Evolutionary conservation across 1,140 invertebrate species (phyloP).

Genomic region (Mycetomoellerius zeteki): DNA sequence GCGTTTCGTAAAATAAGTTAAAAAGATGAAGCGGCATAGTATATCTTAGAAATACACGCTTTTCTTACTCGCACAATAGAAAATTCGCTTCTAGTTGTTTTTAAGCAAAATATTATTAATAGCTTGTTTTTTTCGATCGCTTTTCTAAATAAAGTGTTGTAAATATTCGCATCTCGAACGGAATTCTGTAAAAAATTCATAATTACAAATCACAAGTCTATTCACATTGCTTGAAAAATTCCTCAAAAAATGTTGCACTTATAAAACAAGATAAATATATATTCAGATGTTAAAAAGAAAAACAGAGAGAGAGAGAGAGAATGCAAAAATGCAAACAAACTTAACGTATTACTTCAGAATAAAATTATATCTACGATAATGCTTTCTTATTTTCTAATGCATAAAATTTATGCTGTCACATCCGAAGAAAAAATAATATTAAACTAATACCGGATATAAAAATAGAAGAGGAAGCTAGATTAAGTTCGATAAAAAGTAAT

Average conservation of each 20-base stretch:
- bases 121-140: background rate
- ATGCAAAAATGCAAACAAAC: too few species aligned
- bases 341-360: background rate
- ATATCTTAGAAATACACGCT: background rate
- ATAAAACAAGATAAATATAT: too few species aligned
- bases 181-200: background rate
- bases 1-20: slow-evolving; percentile 25
- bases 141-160: background rate
- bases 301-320: too few species aligned
- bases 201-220: background rate
- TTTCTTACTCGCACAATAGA: background rate
- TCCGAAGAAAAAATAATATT: background rate
- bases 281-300: too few species aligned
- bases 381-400: background rate
- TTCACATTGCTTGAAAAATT: too few species aligned
- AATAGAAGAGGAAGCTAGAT: background rate
- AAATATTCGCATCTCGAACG: background rate
- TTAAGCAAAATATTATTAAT: slow-evolving; percentile 4
- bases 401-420: background rate
- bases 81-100: background rate
- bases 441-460: background rate
- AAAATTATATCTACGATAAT: background rate
- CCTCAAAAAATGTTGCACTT: too few species aligned
- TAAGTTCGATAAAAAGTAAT: too few species aligned
- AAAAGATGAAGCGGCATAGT: slow-evolving; percentile 5